Evolutionary conservation across 2,888 invertebrate genomes (phyloP), one percentile per base, ranked within the genome.

Genomic region (Xanthia icteritia): DNA sequence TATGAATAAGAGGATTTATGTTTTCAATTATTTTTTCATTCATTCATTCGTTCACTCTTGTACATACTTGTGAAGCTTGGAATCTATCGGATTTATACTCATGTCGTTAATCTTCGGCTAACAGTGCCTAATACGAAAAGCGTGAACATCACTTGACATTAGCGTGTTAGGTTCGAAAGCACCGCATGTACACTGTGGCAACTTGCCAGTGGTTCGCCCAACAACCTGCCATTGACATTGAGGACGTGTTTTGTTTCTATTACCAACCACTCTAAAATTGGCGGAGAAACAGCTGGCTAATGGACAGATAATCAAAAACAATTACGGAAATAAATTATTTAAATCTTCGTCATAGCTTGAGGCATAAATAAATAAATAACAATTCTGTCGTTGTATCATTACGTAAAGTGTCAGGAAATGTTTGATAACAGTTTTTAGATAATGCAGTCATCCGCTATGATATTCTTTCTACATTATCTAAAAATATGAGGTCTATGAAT

Each of bases 191-290:
- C 48, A 61, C 69, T 65, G 60, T 84, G 82, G 82, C 82, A 74
- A 0, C 1, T 9, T 74, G 82, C 82, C 84, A 82, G 74, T 54
- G 20, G 15, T 54, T 65, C 2, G 1, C 36, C 39, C 8, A 23
- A 54, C 36, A 64, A 79, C 56, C 42, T 68, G 67, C 36, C 74
- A 83, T 71, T 82, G 82, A 82, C 82, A 84, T 82, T 82, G 84
- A 27, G 15, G 23, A 58, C 60, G 20, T 56, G 61, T 65, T 73
- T 73, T 60, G 66, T 83, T 82, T 79, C 60, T 68, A 61, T 64
- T 48, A 80, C 56, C 64, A 84, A 72, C 85, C n/a, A 73, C 54
- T 61, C 67, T 77, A 51, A 76, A 67, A 73, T 73, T 85, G 85
- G 82, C 85, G n/a, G 61, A 13, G 20, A 65, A 82, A 56, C 84